Base-by-base conservation (phyloP, 2,113 vertebrate species). In the Malaclemys terrapin region DNA sequence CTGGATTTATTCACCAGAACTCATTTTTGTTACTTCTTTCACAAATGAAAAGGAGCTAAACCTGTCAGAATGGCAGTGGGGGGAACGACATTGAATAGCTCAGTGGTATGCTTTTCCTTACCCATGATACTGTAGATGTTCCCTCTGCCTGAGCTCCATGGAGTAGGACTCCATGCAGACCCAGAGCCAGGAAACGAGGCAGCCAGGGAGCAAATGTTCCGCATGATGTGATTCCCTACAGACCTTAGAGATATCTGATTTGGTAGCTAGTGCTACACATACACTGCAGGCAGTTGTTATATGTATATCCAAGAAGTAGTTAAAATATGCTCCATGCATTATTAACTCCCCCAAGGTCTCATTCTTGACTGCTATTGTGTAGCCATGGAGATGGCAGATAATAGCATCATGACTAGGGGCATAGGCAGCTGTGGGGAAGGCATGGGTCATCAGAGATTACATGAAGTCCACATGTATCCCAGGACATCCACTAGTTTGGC, bases 221-320 rank as follows among this genome's bases (percentile, higher is more conserved):
- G 75, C 50, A 89, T 96, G 92, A 92, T 89, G 87, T 35, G 69
- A 8, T 87, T 84, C 89, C 92, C 84, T 45, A 49, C 53, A 80
- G 52, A 24, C 42, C 80, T 94, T 86, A 5, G 59, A 91, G 93
- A 82, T 62, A 38, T n/a, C 88, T 93, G n/a, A 83, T 79, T 16
- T 76, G 84, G 50, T 69, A 94, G 31, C 75, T 91, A 86, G 80
- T 92, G 14, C 72, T 45, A 45, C 72, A 76, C 72, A 42, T 76
- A 25, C 10, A 93, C 90, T 91, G 50, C 84, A 80, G 90, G 93
- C 95, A 82, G 59, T 62, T 79, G 75, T 52, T 87, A 4, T 5
- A 87, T 4, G 47, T 35, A 69, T 69, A 82, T 17, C 91, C 85
- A 91, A 93, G 92, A n/a, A 93, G 82, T 27, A 82, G 69, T 79